Conservation (phyloP, 2,888 invertebrate species). For the Phyllotreta striolata region DNA sequence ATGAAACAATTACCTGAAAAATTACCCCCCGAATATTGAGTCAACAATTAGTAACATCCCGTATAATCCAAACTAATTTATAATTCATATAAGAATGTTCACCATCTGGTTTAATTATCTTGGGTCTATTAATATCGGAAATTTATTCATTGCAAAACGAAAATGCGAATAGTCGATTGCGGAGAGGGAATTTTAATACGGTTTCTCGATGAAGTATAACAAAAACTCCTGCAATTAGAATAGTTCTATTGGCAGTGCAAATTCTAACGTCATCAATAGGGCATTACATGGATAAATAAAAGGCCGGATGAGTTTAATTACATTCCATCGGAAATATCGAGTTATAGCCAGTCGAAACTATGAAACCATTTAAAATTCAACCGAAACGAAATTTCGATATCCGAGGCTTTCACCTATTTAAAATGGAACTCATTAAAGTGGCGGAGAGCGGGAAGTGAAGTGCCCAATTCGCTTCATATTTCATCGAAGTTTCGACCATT, state of each 20-base stretch:
- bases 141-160: slow-evolving; percentile 8
- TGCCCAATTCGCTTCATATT: slow-evolving; percentile 3
- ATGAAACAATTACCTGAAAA: too few relatives aligned
- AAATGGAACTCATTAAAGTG: slow-evolving; percentile 11
- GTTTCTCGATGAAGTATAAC: not conserved
- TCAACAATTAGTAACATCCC: not conserved
- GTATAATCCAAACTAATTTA: slow-evolving; percentile 7
- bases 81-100: slow-evolving; percentile 13
- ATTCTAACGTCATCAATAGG: not conserved
- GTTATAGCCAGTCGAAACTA: too few relatives aligned
- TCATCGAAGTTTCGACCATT: slow-evolving; percentile 22
- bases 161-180: not conserved
- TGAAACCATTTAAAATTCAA: too few relatives aligned
- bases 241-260: not conserved
- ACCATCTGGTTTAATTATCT: slow-evolving; percentile 13
- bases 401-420: not conserved
- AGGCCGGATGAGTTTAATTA: too few relatives aligned
- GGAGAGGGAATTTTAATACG: slow-evolving; percentile 4
- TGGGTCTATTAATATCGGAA: slow-evolving; percentile 11
- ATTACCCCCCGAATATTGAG: too few relatives aligned
- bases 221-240: too few relatives aligned
- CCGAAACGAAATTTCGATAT: not conserved
- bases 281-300: too few relatives aligned
- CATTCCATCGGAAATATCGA: too few relatives aligned
- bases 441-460: not conserved